A percentile compares a stretch with the other conserved stretches of the same genome.
Conservation (phyloP, 2,113 vertebrate species). For the Nycticorax nycticorax region DNA sequence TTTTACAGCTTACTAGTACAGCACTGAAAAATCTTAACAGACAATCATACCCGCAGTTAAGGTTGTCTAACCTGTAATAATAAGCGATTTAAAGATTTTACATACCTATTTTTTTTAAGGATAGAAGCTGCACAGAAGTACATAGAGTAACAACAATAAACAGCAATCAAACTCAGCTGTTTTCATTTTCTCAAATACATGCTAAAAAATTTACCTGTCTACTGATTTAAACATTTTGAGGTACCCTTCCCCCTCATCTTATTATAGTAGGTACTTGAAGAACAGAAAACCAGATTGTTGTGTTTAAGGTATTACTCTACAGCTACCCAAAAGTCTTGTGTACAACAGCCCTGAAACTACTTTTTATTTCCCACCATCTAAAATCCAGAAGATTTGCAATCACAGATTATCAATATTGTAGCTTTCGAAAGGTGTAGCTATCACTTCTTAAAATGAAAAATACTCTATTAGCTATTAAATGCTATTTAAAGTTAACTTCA, state of each 20-base stretch:
- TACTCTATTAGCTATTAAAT: neutral
- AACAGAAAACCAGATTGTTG: too few species aligned
- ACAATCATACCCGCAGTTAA: neutral
- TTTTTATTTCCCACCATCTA: neutral
- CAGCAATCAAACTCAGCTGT: neutral
- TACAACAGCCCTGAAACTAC: fast-evolving
- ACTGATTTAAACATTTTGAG: neutral
- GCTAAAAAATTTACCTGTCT: neutral
- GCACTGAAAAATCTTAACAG: neutral
- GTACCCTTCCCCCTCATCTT: neutral
- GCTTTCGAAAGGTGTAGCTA: neutral
- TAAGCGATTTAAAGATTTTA: neutral
- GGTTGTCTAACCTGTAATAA: neutral
- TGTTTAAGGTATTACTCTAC: neutral
- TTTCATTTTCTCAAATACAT: neutral
- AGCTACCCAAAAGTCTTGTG: neutral
- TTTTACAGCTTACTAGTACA: neutral
- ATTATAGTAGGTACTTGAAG: too few species aligned
- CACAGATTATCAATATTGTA: neutral
- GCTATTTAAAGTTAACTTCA: neutral
- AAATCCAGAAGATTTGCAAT: neutral
- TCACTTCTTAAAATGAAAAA: neutral
- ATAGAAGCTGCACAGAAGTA: neutral
- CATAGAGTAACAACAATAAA: neutral
- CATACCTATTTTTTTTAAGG: neutral